A percentile compares a stretch with the other conserved stretches of the same genome.
phyloP scores from a whole-genome alignment of 1,140 invertebrate genomes.

The Penaeus vannamei region DNA sequence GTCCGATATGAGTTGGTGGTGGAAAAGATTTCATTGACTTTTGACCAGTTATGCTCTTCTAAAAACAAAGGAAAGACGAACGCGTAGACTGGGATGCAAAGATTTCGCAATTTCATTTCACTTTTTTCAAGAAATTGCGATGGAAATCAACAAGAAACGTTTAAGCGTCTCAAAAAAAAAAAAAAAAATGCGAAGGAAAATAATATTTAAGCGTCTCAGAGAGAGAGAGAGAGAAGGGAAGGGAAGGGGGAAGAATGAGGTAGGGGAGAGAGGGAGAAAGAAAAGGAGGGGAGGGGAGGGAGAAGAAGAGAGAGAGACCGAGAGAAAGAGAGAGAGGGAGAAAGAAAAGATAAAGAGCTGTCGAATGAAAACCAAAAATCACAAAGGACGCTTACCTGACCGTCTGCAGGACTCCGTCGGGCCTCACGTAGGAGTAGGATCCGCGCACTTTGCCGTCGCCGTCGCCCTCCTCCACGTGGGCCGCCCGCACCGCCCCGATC shows the following conservation, averaged over 20 bases:
- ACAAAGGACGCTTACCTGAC: conserved; percentile 35
- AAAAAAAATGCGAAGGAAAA: too few relatives aligned
- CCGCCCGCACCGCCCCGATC: conserved; percentile 13
- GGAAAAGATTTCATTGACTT: too few relatives aligned
- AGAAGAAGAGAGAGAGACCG: not conserved
- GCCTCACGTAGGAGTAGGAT: conserved; percentile 44
- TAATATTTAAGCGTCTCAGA: too few relatives aligned
- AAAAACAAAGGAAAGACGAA: too few relatives aligned
- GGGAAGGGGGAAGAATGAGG: not conserved
- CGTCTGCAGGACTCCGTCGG: conserved; percentile 31
- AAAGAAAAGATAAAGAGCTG: not conserved
- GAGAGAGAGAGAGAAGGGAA: not conserved
- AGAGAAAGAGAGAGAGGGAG: not conserved
- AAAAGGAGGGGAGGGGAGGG: not conserved
- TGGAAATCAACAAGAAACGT: too few relatives aligned
- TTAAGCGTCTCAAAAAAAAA: too few relatives aligned
- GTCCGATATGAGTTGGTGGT: too few relatives aligned
- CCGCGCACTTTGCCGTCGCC: conserved; percentile 16
- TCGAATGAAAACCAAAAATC: not conserved
- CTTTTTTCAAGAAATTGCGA: too few relatives aligned
- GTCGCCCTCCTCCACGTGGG: conserved; percentile 27
- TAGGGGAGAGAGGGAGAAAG: not conserved
- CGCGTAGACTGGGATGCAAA: too few relatives aligned
- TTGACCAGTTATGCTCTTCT: too few relatives aligned
- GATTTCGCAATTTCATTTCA: too few relatives aligned